Base-by-base conservation (phyloP, 2,113 vertebrate species). In the Galemys pyrenaicus region DNA sequence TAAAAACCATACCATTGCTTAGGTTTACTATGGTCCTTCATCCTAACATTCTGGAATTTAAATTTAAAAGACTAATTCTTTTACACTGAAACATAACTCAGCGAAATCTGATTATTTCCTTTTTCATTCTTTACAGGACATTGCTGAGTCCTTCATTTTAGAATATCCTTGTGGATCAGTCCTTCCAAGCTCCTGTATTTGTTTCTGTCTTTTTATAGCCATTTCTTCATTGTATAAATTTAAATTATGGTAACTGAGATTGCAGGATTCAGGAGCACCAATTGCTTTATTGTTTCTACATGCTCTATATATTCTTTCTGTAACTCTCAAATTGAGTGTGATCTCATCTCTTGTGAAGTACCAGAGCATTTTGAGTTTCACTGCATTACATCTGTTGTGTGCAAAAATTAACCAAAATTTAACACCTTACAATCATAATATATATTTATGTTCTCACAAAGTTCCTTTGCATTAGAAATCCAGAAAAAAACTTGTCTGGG, bases 161-260 rank as follows among this genome's bases (percentile, higher is more conserved):
- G 16, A 56, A 15, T 56, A 0, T 44, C 30, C 28, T 95, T 22
- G 68, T 6, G 30, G 2, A 67, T 49, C 28, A 58, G 13, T 67
- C 12, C n/a, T 88, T 65, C 44, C 24, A 64, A 78, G 2, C 12
- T n/a, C 22, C 5, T 58, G 16, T 35, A 73, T 35, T 84, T 41
- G 32, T 56, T 35, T 17, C 11, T 56, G 26, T n/a, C 16, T 12
- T 46, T 20, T 4, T 54, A 11, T 41, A 71, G 35, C 44, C 11
- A 80, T 85, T 85, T 80, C 35, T 85, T 73, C 85, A 35, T 81
- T 77, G 46, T 54, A 9, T 13, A 78, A 85, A 22, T 91, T 81
- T 89, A 68, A 89, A 67, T 82, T 30, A 28, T 8, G 39, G 11
- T 51, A 28, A n/a, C 22, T 16, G 88, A 58, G 32, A 67, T 51